Conservation (phyloP, 2,797 vertebrate genomes). For the Knipowitschia caucasica region DNA sequence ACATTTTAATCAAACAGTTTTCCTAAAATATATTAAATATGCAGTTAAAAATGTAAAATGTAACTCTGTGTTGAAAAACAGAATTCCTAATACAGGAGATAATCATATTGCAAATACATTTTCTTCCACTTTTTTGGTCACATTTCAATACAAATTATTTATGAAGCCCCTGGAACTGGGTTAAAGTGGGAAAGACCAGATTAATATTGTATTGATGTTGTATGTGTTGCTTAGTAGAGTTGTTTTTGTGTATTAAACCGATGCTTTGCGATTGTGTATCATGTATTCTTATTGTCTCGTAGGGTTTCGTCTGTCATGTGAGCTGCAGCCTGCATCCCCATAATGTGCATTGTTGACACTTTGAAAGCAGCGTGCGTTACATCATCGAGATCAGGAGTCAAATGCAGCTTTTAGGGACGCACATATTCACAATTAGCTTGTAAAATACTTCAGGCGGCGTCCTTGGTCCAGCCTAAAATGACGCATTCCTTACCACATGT, state of each 20-base stretch:
- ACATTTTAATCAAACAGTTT: too few species aligned
- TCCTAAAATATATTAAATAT: too few species aligned
- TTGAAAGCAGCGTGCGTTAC: slow-evolving; percentile 38
- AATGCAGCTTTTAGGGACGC: slow-evolving; percentile 17
- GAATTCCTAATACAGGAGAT: not conserved
- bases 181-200: not conserved
- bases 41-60: too few species aligned
- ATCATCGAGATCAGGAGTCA: slow-evolving; percentile 41
- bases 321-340: slow-evolving; percentile 18
- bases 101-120: too few species aligned
- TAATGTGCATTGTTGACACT: slow-evolving; percentile 29
- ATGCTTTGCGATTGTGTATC: not conserved
- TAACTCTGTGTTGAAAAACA: too few species aligned
- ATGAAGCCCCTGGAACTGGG: not conserved
- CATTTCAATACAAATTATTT: slow-evolving; percentile 1
- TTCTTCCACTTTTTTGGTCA: not conserved
- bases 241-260: not conserved
- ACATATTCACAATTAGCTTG: slow-evolving; percentile 34
- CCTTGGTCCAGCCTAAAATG: slow-evolving; percentile 9
- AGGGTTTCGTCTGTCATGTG: slow-evolving; percentile 22
- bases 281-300: not conserved
- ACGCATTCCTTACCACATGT: slow-evolving; percentile 21
- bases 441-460: slow-evolving; percentile 18
- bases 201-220: slow-evolving; percentile 2
- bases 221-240: not conserved